Evolutionary conservation across 1,140 invertebrate species (phyloP), one percentile per base, ranked within the genome.

Genomic region (Drosophila arizonae): DNA sequence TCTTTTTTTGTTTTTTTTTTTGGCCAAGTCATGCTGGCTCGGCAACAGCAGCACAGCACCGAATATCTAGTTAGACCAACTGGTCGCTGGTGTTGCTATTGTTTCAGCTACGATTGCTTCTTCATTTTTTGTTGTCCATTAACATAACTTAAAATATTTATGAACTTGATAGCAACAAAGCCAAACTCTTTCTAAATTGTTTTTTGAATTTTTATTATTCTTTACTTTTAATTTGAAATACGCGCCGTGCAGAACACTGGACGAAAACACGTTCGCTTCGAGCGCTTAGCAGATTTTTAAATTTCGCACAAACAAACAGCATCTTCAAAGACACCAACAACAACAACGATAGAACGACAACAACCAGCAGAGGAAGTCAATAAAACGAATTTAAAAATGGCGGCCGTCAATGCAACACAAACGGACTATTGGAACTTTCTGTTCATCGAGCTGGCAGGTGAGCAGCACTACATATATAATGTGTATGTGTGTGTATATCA

Each of bases 361-460:
- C 10, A 48, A 58, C 15, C 4, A 51, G 9, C 10, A 69, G 51
- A 65, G 67, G 63, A 54, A 58, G 45, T 65, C 51, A 36, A 54
- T 26, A 41, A 28, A 39, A 39, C 10, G 36, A 45, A 76, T 85
- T 79, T 65, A 72, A 91, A 89, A 87, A 91, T 91, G 90, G 90
- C 84, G 72, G 76, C 82, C 68, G 72, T 84, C 52, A 91, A 94
- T 88, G 92, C 92, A 58, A 78, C 93, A 39, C 91, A 93, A 39
- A 87, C 68, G 46, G 91, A 92, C 60, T 93, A 93, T 74, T 94
- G 93, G 81, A 92, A 94, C 50, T 92, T 92, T 77, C 48, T 94
- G 13, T 94, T 94, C 80, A 86, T 91, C 36, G 94, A 94, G 56
- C 72, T 94, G 78, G 93, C 93, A 43, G 94, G 94, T 94, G 84